Evolutionary conservation across 2,797 vertebrate genomes (phyloP).

Genomic region (Onychomys arenicola): DNA sequence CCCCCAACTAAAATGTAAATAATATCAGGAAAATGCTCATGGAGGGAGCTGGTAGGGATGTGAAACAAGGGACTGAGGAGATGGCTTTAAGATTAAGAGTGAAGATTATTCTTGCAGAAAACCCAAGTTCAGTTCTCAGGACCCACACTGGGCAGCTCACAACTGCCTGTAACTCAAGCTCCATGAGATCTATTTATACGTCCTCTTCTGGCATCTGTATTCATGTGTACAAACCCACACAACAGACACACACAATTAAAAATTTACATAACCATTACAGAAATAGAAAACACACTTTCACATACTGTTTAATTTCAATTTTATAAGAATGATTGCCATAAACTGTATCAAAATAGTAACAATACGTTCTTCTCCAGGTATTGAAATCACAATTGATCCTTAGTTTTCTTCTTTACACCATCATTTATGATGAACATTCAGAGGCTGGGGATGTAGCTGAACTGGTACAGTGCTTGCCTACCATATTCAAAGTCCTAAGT

Average conservation of each 20-base stretch:
- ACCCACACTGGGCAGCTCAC: neutral
- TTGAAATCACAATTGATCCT: neutral
- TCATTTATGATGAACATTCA: slow-evolving; percentile 3
- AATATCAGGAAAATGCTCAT: slow-evolving; percentile 3
- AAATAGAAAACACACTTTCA: neutral
- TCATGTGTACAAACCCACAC: too few relatives aligned
- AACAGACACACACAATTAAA: neutral
- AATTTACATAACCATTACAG: neutral
- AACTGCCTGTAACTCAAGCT: neutral
- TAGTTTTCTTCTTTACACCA: neutral
- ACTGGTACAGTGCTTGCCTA: neutral
- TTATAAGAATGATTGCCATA: neutral
- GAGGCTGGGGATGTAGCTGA: neutral
- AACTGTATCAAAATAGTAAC: neutral
- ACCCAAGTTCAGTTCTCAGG: neutral
- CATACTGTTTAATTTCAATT: neutral
- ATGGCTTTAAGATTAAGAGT: neutral
- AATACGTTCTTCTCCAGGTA: neutral
- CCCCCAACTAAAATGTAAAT: neutral
- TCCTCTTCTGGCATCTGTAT: neutral
- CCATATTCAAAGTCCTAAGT: neutral
- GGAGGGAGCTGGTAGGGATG: too few relatives aligned
- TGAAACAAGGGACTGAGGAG: neutral
- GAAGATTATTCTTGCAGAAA: neutral
- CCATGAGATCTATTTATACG: too few relatives aligned